Evolutionary conservation across 2,888 invertebrate species (phyloP).

Genomic region (Orchestes rusci): DNA sequence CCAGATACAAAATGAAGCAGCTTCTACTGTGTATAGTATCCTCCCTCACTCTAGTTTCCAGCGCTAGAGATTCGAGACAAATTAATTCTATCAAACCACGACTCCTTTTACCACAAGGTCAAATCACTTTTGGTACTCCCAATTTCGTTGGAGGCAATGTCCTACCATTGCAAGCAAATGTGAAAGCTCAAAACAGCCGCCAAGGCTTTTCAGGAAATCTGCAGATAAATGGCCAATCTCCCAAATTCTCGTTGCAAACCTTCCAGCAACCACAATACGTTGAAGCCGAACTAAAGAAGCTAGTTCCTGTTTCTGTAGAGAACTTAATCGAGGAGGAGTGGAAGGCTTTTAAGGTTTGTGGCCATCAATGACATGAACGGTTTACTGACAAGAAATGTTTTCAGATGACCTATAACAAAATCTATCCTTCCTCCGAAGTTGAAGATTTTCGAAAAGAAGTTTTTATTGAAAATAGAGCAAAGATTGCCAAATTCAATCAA

Average conservation of each 20-base stretch:
- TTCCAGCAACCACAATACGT: slow-evolving; percentile 17
- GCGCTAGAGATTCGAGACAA: no score
- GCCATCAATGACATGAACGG: background rate
- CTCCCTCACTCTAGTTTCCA: no score
- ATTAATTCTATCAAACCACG: no score
- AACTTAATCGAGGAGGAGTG: slow-evolving; percentile 69
- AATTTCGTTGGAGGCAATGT: no score
- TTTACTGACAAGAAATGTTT: slow-evolving; percentile 12
- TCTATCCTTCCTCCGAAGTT: slow-evolving; percentile 34
- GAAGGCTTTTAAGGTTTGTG: slow-evolving; percentile 63
- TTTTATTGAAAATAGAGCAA: slow-evolving; percentile 40
- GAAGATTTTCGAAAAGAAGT: slow-evolving; percentile 37
- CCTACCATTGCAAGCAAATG: no score
- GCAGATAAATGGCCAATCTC: slow-evolving; percentile 4
- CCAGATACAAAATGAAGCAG: no score
- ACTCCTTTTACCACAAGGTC: no score
- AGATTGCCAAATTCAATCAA: slow-evolving; percentile 38
- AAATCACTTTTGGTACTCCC: no score
- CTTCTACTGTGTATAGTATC: no score
- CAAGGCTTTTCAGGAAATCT: no score
- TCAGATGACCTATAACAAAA: slow-evolving; percentile 38
- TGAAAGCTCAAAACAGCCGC: no score
- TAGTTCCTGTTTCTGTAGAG: slow-evolving; percentile 32
- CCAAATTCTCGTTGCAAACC: slow-evolving; percentile 14
- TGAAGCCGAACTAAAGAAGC: slow-evolving; percentile 10